Percentiles rank a stretch among this genome's conserved stretches.
These are phyloP conservation scores for Zaprionus obscuricornis DNA, from an alignment of 2,888 invertebrate genomes.

Conservation along the genomic window DNA sequence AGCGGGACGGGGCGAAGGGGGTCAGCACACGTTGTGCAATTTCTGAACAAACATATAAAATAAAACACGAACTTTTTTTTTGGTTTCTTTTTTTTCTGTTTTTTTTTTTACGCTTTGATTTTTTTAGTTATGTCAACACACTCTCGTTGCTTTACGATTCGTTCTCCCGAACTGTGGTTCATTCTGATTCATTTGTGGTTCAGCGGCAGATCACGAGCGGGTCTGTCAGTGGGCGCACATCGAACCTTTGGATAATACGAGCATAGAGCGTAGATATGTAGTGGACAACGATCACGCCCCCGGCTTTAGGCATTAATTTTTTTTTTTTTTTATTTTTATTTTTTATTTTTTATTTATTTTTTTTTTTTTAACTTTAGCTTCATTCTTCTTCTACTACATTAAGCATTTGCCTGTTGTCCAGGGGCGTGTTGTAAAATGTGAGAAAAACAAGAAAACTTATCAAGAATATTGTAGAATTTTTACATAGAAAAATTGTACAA, in stretches of 20 bases:
- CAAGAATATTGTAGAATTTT: neutral
- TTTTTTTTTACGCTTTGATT: constrained; percentile 38
- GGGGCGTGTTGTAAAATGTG: too few species aligned
- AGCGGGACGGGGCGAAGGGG: constrained; percentile 42
- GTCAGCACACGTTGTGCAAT: constrained; percentile 55
- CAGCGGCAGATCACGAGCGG: constrained; percentile 72
- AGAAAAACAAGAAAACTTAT: too few species aligned
- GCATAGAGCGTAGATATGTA: constrained; percentile 77
- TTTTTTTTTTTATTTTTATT: neutral
- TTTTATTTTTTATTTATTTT: constrained; percentile 21
- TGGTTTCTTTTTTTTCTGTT: constrained; percentile 11
- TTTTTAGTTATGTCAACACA: constrained; percentile 22
- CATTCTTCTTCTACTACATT: constrained; percentile 61
- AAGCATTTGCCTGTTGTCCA: too few species aligned
- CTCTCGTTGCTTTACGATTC: constrained; percentile 12
- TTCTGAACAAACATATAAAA: constrained; percentile 77
- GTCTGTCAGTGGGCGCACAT: constrained; percentile 70
- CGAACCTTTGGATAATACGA: constrained; percentile 78
- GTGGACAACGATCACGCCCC: constrained; percentile 52
- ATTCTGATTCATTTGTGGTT: constrained; percentile 43
- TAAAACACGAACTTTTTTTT: constrained; percentile 57
- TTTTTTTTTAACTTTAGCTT: constrained; percentile 65
- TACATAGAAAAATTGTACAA: neutral
- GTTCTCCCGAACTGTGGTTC: constrained; percentile 28
- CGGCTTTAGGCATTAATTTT: constrained; percentile 35